These are phyloP conservation scores for Pocillopora damicornis DNA, from an alignment of 64 coral and sea anemone genomes.

Conservation along the genomic window DNA sequence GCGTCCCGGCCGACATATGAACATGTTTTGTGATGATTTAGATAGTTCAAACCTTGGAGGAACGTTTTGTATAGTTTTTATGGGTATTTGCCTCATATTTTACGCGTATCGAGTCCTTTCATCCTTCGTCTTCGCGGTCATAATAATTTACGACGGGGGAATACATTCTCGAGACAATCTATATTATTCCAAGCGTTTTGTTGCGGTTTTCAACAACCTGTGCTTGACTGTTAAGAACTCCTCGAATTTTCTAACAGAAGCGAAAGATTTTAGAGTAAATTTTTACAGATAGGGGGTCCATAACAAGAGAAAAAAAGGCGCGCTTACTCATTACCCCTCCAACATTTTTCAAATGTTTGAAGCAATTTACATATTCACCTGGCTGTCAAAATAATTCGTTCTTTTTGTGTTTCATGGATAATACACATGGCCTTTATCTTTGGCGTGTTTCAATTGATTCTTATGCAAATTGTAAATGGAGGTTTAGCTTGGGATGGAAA, in stretches of 20 bases:
- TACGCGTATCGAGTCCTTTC: neutral
- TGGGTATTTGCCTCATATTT: neutral
- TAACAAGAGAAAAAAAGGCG: neutral
- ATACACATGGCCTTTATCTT: slow-evolving; percentile 72
- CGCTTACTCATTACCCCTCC: neutral
- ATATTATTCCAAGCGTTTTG: slow-evolving; percentile 42
- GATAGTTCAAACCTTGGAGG: neutral
- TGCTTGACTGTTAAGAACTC: slow-evolving; percentile 15
- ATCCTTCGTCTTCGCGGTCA: neutral
- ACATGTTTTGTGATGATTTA: neutral
- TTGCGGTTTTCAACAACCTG: slow-evolving; percentile 25
- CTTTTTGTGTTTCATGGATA: slow-evolving; percentile 56
- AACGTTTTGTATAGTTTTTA: slow-evolving; percentile 5
- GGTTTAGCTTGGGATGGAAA: neutral
- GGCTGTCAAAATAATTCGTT: slow-evolving; percentile 49
- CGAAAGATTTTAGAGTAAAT: neutral
- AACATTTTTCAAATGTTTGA: slow-evolving; percentile 68
- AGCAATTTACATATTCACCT: slow-evolving; percentile 70
- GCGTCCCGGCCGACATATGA: neutral
- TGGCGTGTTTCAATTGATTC: slow-evolving; percentile 43
- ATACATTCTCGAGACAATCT: slow-evolving; percentile 38
- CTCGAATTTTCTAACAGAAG: slow-evolving; percentile 31
- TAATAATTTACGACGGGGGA: slow-evolving; percentile 23
- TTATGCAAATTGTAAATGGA: slow-evolving; percentile 45
- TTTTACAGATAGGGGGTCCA: neutral